Evolutionary conservation across 2,113 vertebrate genomes (phyloP).

Genomic region (Nycticebus coucang): DNA sequence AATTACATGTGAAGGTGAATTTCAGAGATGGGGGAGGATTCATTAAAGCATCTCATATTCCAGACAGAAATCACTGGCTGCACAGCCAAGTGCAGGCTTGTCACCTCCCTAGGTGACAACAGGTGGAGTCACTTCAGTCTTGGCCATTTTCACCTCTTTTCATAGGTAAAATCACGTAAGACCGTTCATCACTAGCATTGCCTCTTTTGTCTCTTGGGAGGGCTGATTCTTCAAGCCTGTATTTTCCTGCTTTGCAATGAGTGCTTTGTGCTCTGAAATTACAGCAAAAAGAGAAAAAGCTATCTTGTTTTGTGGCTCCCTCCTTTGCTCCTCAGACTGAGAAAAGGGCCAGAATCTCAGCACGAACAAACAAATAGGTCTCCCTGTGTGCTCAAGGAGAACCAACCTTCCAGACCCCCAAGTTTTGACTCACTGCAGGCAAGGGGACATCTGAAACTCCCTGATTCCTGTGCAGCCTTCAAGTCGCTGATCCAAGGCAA

Average conservation of each 20-base stretch:
- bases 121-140: constrained; percentile 60
- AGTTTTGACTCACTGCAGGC: neutral
- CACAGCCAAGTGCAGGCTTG: constrained; percentile 55
- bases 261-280: neutral
- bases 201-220: constrained; percentile 56
- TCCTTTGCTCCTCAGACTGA: fast-evolving
- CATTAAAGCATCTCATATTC: constrained; percentile 62
- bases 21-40: constrained; percentile 33
- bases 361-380: neutral
- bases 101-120: constrained; percentile 47
- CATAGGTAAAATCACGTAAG: constrained; percentile 43
- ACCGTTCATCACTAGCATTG: constrained; percentile 53
- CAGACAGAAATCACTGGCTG: constrained; percentile 42
- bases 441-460: neutral
- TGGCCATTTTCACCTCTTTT: constrained; percentile 74
- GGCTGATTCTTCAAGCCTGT: constrained; percentile 36
- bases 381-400: neutral
- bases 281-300: constrained; percentile 41
- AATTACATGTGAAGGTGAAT: constrained; percentile 53
- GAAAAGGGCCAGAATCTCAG: neutral
- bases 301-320: neutral
- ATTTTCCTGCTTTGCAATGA: constrained; percentile 40
- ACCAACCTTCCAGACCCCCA: constrained; percentile 25
- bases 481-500: too few relatives aligned
- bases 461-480: neutral